phyloP scores from a whole-genome alignment of 1,140 invertebrate genomes.

The Pseudobourletiella spinata region DNA sequence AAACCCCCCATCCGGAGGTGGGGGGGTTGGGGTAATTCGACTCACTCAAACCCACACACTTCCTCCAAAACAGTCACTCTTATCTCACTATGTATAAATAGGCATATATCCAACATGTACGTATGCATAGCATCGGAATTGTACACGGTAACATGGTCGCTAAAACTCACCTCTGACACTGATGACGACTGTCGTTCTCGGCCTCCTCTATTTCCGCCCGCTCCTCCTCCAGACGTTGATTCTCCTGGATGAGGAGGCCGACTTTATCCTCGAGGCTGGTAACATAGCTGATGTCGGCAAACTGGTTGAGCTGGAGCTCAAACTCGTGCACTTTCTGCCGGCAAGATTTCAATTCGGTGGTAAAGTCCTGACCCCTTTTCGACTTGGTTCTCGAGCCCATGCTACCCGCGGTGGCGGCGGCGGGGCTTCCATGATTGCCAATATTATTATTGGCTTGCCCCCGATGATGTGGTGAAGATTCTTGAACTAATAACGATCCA shows the following conservation, averaged over 20 bases:
- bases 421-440: too few species aligned
- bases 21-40: too few species aligned
- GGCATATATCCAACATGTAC: too few species aligned
- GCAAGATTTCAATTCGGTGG: slow-evolving; percentile 29
- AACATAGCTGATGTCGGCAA: slow-evolving; percentile 37
- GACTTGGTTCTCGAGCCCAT: slow-evolving; percentile 10
- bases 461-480: not conserved
- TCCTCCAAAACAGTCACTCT: too few species aligned
- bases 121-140: too few species aligned
- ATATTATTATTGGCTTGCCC: not conserved
- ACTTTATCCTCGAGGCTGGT: slow-evolving; percentile 49
- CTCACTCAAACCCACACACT: too few species aligned
- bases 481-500: too few species aligned
- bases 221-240: slow-evolving; percentile 52
- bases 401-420: too few species aligned
- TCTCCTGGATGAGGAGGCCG: slow-evolving; percentile 48
- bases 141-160: too few species aligned
- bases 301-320: slow-evolving; percentile 26
- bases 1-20: too few species aligned
- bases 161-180: slow-evolving; percentile 54
- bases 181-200: slow-evolving; percentile 56
- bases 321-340: slow-evolving; percentile 33
- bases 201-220: slow-evolving; percentile 58
- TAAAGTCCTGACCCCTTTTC: slow-evolving; percentile 25
- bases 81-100: too few species aligned